Conservation (phyloP, 2,797 vertebrate genomes). For the Synaphobranchus kaupii region DNA sequence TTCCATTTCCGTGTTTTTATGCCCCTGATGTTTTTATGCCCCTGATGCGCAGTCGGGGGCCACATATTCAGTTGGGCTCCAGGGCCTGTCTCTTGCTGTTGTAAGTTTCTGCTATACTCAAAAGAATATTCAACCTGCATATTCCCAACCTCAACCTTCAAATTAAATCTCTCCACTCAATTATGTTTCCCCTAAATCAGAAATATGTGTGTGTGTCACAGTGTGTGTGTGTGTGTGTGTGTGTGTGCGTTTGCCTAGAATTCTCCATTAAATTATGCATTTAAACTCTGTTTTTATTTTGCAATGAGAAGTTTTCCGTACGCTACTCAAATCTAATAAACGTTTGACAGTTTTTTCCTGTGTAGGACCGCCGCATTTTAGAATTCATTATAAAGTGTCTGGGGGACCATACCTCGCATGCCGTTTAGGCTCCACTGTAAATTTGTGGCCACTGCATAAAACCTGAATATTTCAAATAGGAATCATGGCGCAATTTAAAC, state of each 20-base stretch:
- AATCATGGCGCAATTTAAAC: background rate
- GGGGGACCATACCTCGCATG: background rate
- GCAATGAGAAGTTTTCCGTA: background rate
- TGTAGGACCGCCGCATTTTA: background rate
- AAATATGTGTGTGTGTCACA: conserved; percentile 19
- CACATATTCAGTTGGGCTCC: conserved; percentile 22
- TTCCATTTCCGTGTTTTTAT: conserved; percentile 17
- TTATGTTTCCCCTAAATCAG: conserved; percentile 15
- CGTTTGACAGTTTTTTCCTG: background rate
- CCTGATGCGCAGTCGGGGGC: conserved; percentile 23
- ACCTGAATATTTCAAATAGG: background rate
- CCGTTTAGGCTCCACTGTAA: background rate
- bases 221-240: background rate
- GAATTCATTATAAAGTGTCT: background rate
- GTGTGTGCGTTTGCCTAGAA: background rate
- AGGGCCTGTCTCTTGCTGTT: conserved; percentile 39
- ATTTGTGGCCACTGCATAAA: background rate
- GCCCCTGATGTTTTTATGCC: background rate
- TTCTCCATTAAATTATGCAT: background rate
- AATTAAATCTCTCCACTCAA: conserved; percentile 24
- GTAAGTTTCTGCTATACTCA: conserved; percentile 27
- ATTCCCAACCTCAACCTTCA: conserved; percentile 28
- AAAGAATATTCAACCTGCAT: conserved; percentile 31
- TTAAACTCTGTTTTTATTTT: background rate
- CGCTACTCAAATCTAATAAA: background rate